Percentiles rank a stretch among this genome's conserved stretches.
Evolutionary conservation across 2,888 invertebrate genomes (phyloP).

Genomic region (Drosophila hamatofila): DNA sequence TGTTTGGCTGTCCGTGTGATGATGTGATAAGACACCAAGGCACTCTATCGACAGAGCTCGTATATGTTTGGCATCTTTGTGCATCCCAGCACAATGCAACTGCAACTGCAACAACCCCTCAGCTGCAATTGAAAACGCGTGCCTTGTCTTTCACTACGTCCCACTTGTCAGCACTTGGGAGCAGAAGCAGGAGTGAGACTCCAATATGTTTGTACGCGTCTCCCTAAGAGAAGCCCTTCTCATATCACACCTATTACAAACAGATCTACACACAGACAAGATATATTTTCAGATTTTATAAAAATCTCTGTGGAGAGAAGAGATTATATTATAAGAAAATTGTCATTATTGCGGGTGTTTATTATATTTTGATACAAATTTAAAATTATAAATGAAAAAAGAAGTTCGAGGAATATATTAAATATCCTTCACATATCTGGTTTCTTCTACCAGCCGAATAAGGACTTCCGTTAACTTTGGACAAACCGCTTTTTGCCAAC

Average conservation of each 20-base stretch:
- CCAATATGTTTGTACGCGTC: not conserved
- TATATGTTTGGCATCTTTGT: not conserved
- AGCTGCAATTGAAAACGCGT: slow-evolving; percentile 48
- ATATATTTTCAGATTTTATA: not conserved
- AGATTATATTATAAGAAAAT: not conserved
- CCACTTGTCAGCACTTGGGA: slow-evolving; percentile 48
- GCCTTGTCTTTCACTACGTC: slow-evolving; percentile 54
- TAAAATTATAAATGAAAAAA: too few species aligned
- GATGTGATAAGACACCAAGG: slow-evolving; percentile 62
- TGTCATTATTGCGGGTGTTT: not conserved
- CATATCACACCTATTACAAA: slow-evolving; percentile 49
- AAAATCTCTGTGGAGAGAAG: not conserved
- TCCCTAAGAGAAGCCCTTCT: slow-evolving; percentile 37
- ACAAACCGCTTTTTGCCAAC: slow-evolving; percentile 25
- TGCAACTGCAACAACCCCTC: slow-evolving; percentile 34
- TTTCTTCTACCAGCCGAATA: slow-evolving; percentile 23
- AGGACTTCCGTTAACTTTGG: slow-evolving; percentile 47
- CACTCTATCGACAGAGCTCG: slow-evolving; percentile 29
- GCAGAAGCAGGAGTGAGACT: slow-evolving; percentile 4
- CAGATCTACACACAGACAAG: not conserved
- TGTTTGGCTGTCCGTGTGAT: slow-evolving; percentile 51
- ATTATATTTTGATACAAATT: not conserved
- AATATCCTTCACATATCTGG: slow-evolving; percentile 9
- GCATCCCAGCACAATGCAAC: slow-evolving; percentile 35
- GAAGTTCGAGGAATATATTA: not conserved